Evolutionary conservation across 2,797 vertebrate species (phyloP), one percentile per base, ranked within the genome.

Genomic region (Sebastes trivittatus): DNA sequence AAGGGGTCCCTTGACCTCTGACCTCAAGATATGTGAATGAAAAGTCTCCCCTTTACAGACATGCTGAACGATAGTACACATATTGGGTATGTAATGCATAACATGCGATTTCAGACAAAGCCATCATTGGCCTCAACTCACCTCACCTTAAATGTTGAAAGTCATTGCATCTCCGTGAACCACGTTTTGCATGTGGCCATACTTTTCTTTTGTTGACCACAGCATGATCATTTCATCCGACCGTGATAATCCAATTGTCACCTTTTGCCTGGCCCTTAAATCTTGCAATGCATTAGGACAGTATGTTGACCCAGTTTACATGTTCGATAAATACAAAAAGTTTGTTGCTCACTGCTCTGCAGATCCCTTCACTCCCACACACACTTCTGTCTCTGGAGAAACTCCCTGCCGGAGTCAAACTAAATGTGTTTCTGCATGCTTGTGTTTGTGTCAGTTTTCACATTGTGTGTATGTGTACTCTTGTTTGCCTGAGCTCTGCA

Each of bases 331-430:
- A 42, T 32, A 55, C 11, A 67, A 71, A 81, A 84, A 49, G 70
- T 77, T 69, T 76, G 25, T 66, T 62, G 68, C 27, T 80, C 62
- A 22, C 34, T 4, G 49, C 61, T 83, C 75, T 68, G 72, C 56
- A 79, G 78, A 76, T 62, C 65, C 66, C 76, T 77, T 84, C 76
- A 78, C 87, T 85, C 83, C 82, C 81, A 80, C 90, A 83, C 88
- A 86, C 80, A 82, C 73, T 80, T 83, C 32, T 83, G 71, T 88
- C 84, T 88, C 82, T 80, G 34, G 60, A 86, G 84, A 83, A 73
- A 73, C 29, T 85, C 65, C 16, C 54, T 64, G 85, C 73, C 78
- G 63, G 75, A 74, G 58, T 82, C 65, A 18, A 71, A 72, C 71
- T 77, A 73, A 85, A 75, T 79, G 63, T 87, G 36, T 66, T 56